Evolutionary conservation across 1,140 invertebrate genomes (phyloP), one percentile per base, ranked within the genome.

Genomic region (Dreissena polymorpha): DNA sequence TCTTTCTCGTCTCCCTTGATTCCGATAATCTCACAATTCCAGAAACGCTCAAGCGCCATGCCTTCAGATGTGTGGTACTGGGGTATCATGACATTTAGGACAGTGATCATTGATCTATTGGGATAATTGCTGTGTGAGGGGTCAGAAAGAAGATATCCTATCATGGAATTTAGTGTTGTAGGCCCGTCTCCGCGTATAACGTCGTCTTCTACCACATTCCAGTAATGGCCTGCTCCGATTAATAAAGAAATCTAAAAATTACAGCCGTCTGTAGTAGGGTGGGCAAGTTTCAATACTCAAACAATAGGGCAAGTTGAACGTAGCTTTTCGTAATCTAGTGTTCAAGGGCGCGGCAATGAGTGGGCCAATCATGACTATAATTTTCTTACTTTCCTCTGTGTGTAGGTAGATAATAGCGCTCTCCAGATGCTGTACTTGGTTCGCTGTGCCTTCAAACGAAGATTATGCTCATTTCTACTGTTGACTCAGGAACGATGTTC

Each of bases 171-270:
- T 16, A 77, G 60, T 6, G 81, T 73, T 25, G 81, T 83, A n/a
- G 81, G 81, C 23, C 82, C 82, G 23, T 69, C 18, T 16, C 82
- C n/a, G n/a, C n/a, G n/a, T n/a, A n/a, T n/a, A n/a, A n/a, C n/a
- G n/a, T n/a, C n/a, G n/a, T n/a, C n/a, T n/a, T n/a, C n/a, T n/a
- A n/a, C n/a, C n/a, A n/a, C n/a, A n/a, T n/a, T n/a, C n/a, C n/a
- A n/a, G n/a, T n/a, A n/a, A n/a, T n/a, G n/a, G n/a, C n/a, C n/a
- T n/a, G n/a, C n/a, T n/a, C n/a, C n/a, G n/a, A n/a, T n/a, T n/a
- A n/a, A n/a, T n/a, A n/a, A n/a, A n/a, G n/a, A n/a, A n/a, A n/a
- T n/a, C n/a, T n/a, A n/a, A n/a, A n/a, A n/a, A n/a, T n/a, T n/a
- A n/a, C n/a, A n/a, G n/a, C n/a, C n/a, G n/a, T n/a, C n/a, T n/a